phyloP scores from a whole-genome alignment of 2,113 vertebrate genomes.

The Gulo gulo region DNA sequence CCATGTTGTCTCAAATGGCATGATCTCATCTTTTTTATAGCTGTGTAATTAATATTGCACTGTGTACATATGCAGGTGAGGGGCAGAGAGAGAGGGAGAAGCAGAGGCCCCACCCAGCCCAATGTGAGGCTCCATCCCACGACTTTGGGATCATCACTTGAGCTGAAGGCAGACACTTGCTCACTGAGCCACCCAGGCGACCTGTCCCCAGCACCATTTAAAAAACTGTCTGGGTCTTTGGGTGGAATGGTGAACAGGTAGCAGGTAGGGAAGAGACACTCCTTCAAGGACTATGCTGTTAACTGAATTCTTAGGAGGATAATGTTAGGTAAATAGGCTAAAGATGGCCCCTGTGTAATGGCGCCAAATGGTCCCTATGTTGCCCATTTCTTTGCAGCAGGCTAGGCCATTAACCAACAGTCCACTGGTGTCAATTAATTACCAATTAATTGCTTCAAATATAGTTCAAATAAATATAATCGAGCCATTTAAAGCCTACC shows the following conservation, averaged over 20 bases:
- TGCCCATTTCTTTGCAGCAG: neutral
- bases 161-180: no score
- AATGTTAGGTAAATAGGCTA: neutral
- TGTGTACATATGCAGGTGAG: neutral
- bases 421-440: neutral
- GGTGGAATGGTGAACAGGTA: no score
- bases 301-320: neutral
- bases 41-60: neutral
- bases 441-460: neutral
- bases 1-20: neutral
- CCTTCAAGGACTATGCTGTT: neutral
- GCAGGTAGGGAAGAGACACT: neutral
- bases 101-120: no score
- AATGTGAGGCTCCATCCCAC: no score
- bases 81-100: no score
- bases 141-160: no score
- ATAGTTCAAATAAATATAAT: neutral
- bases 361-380: neutral
- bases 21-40: neutral
- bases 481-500: neutral
- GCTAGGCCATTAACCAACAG: neutral
- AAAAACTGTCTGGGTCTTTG: neutral
- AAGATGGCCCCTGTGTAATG: fast-evolving
- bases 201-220: neutral
- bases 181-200: no score